A percentile compares a stretch with the other conserved stretches of the same genome.
Evolutionary conservation across 2,888 invertebrate genomes (phyloP).

Genomic region (Eudasyphora cyanicolor): DNA sequence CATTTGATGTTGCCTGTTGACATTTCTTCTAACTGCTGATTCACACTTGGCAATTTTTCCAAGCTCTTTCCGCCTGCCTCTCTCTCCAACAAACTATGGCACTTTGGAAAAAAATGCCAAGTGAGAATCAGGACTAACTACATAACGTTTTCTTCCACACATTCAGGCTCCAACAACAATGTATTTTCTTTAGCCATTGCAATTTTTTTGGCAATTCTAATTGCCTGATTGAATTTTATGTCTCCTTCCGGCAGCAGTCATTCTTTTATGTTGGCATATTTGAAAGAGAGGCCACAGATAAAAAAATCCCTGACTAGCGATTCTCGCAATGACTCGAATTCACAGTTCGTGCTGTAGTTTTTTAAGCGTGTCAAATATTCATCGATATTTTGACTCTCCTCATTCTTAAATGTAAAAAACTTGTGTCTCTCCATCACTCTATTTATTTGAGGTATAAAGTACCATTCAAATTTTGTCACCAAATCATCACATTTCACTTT

Average conservation of each 20-base stretch:
- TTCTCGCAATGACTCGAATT: constrained; percentile 58
- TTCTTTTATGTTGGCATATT: constrained; percentile 47
- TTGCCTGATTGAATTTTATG: constrained; percentile 32
- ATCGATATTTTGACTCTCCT: constrained; percentile 33
- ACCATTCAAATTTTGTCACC: constrained; percentile 31
- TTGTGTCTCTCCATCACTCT: constrained; percentile 34
- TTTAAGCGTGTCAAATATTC: constrained; percentile 33
- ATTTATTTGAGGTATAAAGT: constrained; percentile 26
- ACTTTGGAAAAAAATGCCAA: too few species aligned
- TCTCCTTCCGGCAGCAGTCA: constrained; percentile 54
- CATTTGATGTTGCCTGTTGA: constrained; percentile 44
- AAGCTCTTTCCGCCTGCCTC: too few species aligned
- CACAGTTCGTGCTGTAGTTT: constrained; percentile 56
- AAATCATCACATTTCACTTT: constrained; percentile 38
- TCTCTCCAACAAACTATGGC: too few species aligned
- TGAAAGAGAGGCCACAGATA: constrained; percentile 48
- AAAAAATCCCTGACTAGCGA: not conserved
- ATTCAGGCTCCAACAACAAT: not conserved
- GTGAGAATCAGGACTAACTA: too few species aligned
- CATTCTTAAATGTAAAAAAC: constrained; percentile 25
- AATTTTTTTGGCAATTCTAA: constrained; percentile 26
- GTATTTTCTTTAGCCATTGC: not conserved
- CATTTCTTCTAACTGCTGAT: constrained; percentile 48
- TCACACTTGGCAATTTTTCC: constrained; percentile 49
- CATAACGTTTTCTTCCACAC: not conserved